Evolutionary conservation across 2,113 vertebrate genomes (phyloP).

Genomic region (Tragelaphus imberbis): DNA sequence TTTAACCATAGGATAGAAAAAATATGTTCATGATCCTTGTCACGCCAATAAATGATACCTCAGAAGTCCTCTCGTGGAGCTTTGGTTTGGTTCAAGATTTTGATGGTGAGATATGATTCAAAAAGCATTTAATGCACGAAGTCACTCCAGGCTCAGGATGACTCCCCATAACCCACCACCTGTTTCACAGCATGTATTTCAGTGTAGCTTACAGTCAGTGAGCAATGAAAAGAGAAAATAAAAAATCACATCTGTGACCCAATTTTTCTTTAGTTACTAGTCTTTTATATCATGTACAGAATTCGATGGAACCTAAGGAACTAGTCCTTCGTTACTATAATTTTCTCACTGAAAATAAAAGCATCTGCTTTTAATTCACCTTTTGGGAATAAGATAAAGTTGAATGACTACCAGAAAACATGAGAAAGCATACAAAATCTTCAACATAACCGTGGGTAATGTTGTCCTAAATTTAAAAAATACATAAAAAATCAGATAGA

Average conservation of each 20-base stretch:
- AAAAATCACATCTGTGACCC: conserved; percentile 36
- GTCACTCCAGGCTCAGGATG: background rate
- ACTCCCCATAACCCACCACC: background rate
- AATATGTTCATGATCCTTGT: background rate
- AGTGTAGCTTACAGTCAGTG: background rate
- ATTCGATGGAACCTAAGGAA: conserved; percentile 5
- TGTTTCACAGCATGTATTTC: conserved; percentile 29
- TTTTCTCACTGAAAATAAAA: conserved; percentile 26
- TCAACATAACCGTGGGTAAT: background rate
- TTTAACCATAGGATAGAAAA: background rate
- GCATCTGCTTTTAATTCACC: background rate
- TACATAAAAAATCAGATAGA: background rate
- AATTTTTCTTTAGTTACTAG: conserved; percentile 38
- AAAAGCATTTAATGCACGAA: background rate
- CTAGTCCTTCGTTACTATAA: background rate
- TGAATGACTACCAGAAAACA: conserved; percentile 23
- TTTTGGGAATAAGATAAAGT: background rate
- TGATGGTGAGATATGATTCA: background rate
- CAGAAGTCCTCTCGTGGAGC: background rate
- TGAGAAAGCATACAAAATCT: background rate
- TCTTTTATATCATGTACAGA: conserved; percentile 22
- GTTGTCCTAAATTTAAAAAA: background rate
- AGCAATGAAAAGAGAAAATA: background rate
- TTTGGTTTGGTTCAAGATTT: background rate
- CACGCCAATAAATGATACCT: background rate